Evolutionary conservation across 1,140 invertebrate genomes (phyloP).

Genomic region (Penaeus vannamei): DNA sequence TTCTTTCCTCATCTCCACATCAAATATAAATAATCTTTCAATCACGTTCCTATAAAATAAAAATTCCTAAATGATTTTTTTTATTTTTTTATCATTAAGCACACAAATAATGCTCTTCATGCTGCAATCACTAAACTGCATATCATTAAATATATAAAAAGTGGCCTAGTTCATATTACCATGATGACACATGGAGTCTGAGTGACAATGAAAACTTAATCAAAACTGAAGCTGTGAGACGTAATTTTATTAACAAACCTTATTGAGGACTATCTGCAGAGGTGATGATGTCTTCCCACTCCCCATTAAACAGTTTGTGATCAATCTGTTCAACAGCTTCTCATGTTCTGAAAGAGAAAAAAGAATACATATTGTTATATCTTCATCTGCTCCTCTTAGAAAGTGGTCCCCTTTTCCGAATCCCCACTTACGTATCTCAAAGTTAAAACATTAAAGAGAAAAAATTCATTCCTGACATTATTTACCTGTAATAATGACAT

Average conservation of each 20-base stretch:
- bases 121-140: background rate
- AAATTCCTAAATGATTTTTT: too few species aligned
- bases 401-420: background rate
- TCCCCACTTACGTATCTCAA: background rate
- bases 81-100: too few species aligned
- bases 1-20: too few species aligned
- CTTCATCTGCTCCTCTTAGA: background rate
- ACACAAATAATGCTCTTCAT: too few species aligned
- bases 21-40: too few species aligned
- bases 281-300: slow-evolving; percentile 35
- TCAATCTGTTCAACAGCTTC: slow-evolving; percentile 39
- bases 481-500: slow-evolving; percentile 37
- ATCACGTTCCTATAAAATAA: too few species aligned
- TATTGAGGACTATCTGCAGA: slow-evolving; percentile 46
- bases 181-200: background rate
- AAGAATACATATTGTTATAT: background rate
- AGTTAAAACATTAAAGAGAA: background rate
- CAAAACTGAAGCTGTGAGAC: background rate
- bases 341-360: slow-evolving; percentile 44
- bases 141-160: slow-evolving; percentile 3
- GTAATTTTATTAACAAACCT: slow-evolving; percentile 16
- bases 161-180: background rate
- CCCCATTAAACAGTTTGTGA: slow-evolving; percentile 46
- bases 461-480: background rate
- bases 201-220: too few species aligned